Conservation (phyloP, 2,888 invertebrate species). For the Chalcosyrphus nemorum region DNA sequence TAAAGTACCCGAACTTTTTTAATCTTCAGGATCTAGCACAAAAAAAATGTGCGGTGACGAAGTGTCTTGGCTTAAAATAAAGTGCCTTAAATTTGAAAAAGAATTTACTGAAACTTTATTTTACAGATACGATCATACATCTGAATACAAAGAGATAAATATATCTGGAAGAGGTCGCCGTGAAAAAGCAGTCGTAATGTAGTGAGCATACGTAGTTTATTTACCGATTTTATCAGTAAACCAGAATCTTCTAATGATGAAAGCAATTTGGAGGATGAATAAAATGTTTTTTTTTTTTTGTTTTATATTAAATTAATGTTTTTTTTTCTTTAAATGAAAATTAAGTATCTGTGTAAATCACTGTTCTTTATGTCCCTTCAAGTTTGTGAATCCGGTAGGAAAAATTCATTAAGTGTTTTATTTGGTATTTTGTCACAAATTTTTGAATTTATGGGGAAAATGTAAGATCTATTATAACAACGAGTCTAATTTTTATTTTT, state of each 20-base stretch:
- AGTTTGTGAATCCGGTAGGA: background rate
- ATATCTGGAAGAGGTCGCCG: conserved; percentile 10
- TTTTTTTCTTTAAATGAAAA: background rate
- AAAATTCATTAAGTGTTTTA: conserved; percentile 13
- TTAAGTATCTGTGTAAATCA: background rate
- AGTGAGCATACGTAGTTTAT: conserved; percentile 12
- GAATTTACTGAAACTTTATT: conserved; percentile 6
- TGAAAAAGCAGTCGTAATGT: background rate
- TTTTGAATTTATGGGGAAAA: conserved; percentile 1
- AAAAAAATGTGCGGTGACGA: background rate
- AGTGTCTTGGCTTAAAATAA: conserved; percentile 1
- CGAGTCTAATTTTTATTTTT: background rate
- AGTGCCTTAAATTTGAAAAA: conserved; percentile 6
- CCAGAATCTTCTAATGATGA: too few species aligned
- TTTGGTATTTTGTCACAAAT: conserved; percentile 11
- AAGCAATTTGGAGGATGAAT: too few species aligned
- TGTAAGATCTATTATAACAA: conserved; percentile 6
- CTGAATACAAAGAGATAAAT: conserved; percentile 21
- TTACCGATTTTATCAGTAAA: conserved; percentile 20
- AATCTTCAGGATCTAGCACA: conserved; percentile 4
- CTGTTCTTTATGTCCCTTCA: background rate
- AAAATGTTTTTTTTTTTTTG: too few species aligned
- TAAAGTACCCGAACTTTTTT: conserved; percentile 7
- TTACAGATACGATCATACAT: conserved; percentile 8
- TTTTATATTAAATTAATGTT: background rate